Evolutionary conservation across 2,797 vertebrate genomes (phyloP), one percentile per base, ranked within the genome.

Genomic region (Alectoris magna): DNA sequence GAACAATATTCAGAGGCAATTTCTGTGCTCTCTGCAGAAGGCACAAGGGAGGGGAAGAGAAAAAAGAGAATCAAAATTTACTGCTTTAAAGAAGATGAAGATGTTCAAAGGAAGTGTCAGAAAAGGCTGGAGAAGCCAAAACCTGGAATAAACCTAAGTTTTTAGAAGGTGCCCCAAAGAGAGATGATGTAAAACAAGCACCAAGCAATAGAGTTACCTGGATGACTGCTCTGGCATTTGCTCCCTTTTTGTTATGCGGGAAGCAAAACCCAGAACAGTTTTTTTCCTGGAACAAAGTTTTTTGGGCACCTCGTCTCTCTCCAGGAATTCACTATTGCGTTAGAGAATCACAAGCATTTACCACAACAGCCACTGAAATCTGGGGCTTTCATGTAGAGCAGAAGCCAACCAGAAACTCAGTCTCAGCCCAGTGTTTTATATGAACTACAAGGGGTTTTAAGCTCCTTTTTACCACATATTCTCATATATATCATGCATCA

Each of bases 231-330:
- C 72, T 91, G 71, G 59, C 39, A 75, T 81, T 86, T 88, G 6
- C 36, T 93, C 34, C 18, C 26, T 87, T 91, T 70, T 67, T 67
- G 24, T 75, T 83, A 21, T 58, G 48, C 43, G 53, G 27, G 24
- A 43, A 86, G 31, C 36, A 86, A 87, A 91, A 84, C 44, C 80
- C 87, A 11, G 8, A 92, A 72, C 16, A 21, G 18, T 91, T 91
- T 67, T 81, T 63, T 81, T 53, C 80, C 80, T 70, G 39, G 72
- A 87, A 31, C 3, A 6, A 49, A 83, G 38, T 5, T 9, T 60
- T 88, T 75, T 41, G 44, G 49, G 41, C 34, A 46, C 82, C 77
- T 90, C 9, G 1, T 53, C 22, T 93, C 67, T 62, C 74, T 90
- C 68, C 48, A 48, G 48, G 41, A 94, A 78, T 86, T 76, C 69